Evolutionary conservation across 2,888 invertebrate genomes (phyloP).

Genomic region (Tholera decimalis): DNA sequence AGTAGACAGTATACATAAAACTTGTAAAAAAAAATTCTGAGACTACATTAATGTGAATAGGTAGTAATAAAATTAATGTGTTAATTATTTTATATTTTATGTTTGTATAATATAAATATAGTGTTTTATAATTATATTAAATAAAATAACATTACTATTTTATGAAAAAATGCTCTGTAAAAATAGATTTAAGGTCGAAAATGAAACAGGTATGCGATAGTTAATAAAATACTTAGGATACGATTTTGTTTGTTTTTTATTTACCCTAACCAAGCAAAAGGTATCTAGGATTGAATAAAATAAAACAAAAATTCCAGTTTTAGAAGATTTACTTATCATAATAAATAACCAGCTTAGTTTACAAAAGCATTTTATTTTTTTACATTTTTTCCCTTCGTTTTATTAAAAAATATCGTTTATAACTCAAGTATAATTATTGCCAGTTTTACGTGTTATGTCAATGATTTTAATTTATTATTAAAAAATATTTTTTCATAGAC

Average conservation of each 20-base stretch:
- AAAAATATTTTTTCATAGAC: constrained; percentile 41
- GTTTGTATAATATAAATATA: too few species aligned
- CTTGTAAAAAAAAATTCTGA: too few species aligned
- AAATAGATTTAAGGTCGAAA: constrained; percentile 4
- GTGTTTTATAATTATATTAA: too few species aligned
- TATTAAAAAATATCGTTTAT: constrained; percentile 76
- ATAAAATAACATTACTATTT: neutral
- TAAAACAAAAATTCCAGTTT: constrained; percentile 77
- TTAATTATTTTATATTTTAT: too few species aligned
- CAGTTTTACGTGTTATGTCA: constrained; percentile 54
- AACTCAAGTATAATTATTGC: constrained; percentile 72
- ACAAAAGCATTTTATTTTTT: constrained; percentile 82
- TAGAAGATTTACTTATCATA: constrained; percentile 88
- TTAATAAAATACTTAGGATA: constrained; percentile 18
- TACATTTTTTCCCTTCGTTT: constrained; percentile 76
- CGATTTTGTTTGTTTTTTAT: neutral
- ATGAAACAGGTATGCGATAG: constrained; percentile 23
- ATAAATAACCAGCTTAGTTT: constrained; percentile 90
- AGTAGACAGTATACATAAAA: too few species aligned
- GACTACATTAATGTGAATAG: too few species aligned
- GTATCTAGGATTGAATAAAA: constrained; percentile 54
- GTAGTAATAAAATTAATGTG: too few species aligned
- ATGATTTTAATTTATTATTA: constrained; percentile 49
- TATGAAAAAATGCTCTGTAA: neutral
- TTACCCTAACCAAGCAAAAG: neutral